These are phyloP conservation scores for Artibeus lituratus DNA, from an alignment of 2,797 vertebrate species.

Conservation along the genomic window DNA sequence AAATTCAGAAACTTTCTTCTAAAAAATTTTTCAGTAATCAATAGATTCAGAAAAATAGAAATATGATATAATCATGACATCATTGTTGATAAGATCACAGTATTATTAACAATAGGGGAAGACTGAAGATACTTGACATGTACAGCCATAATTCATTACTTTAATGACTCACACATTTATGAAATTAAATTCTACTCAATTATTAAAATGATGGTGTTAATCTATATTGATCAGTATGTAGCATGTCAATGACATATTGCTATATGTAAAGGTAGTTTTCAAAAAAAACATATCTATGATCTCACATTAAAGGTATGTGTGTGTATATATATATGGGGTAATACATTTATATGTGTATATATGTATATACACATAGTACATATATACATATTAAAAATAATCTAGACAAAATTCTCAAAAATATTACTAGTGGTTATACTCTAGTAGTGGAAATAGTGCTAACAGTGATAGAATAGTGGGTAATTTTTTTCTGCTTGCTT, in stretches of 20 bases:
- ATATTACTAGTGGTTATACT: not conserved
- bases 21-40: not conserved
- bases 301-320: not conserved
- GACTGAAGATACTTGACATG: not conserved
- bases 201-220: not conserved
- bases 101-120: not conserved
- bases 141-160: not conserved
- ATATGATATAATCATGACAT: not conserved
- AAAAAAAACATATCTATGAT: not conserved
- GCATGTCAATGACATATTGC: not conserved
- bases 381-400: not conserved
- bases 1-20: not conserved
- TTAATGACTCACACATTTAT: not conserved
- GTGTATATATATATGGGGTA: not conserved
- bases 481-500: not conserved
- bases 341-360: not conserved
- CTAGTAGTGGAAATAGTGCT: not conserved
- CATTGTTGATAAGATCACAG: not conserved
- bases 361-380: not conserved
- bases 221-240: not conserved
- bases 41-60: not conserved
- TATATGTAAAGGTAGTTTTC: not conserved
- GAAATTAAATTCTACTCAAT: not conserved
- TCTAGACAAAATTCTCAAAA: not conserved
- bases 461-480: not conserved